Base-by-base conservation (phyloP, 2,888 invertebrate genomes). In the Agrochola circellaris region DNA sequence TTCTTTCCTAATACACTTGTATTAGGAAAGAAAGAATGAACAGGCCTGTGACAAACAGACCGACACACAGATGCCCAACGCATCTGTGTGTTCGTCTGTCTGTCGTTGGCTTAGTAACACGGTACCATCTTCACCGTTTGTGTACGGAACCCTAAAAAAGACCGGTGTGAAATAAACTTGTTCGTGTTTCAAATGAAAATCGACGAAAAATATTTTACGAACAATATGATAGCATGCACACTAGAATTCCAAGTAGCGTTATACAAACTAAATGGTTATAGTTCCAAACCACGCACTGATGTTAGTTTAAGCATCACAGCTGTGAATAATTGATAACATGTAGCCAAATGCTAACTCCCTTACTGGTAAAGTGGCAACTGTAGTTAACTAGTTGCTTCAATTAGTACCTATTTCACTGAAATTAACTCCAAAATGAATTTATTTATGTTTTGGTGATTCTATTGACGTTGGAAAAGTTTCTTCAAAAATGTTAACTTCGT, bases 271-370 rank as follows among this genome's bases (percentile, higher is more conserved):
- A 34, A 26, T n/a, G 17, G 13, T 82, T 68, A 75, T 68, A 7
- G 72, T 51, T 66, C 17, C 26, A 42, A 75, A 34, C 62, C 83
- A 83, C 79, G 83, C 83, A 54, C 65, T 75, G 58, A 71, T 64
- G 78, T 78, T 75, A 38, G 69, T 73, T 75, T 66, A 34, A 77
- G 62, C 62, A 58, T 48, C 56, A 30, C 72, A 75, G 69, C 75
- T 83, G 79, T 69, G 72, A 83, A 83, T 83, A 75, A 83, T 83
- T 75, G 73, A 83, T 83, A 62, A 38, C 70, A 60, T 70, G 58
- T 30, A 79, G 51, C 51, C 30, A 9, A 71, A 72, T 45, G 23
- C 30, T 77, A 77, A 84, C 62, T 69, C 54, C 68, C 61, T 83
- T 72, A 80, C 72, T 72, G 60, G 11, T 54, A 30, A 70, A 84